A percentile compares a stretch with the other conserved stretches of the same genome.
Evolutionary conservation across 2,888 invertebrate genomes (phyloP).

Genomic region (Oxytorus armatus): DNA sequence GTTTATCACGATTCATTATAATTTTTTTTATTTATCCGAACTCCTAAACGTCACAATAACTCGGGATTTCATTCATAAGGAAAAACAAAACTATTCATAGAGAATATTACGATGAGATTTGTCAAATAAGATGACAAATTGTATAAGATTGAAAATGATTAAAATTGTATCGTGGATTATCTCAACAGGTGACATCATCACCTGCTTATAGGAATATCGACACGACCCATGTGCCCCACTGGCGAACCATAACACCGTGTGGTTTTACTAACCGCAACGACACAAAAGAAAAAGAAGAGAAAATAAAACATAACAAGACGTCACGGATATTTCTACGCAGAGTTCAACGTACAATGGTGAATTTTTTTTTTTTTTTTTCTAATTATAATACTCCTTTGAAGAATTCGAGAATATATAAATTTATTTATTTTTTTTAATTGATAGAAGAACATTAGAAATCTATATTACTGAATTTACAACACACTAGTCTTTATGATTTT

Average conservation of each 20-base stretch:
- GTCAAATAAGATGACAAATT: too few species aligned
- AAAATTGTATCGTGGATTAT: conserved; percentile 44
- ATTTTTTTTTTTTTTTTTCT: too few species aligned
- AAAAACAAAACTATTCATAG: too few species aligned
- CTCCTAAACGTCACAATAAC: too few species aligned
- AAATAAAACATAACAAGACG: conserved; percentile 1
- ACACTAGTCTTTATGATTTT: too few species aligned
- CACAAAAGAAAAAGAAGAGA: conserved; percentile 6
- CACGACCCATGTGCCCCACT: conserved; percentile 45
- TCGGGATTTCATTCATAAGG: too few species aligned
- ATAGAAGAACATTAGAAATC: too few species aligned
- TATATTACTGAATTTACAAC: too few species aligned
- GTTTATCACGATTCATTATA: conserved; percentile 34
- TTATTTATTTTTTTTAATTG: conserved; percentile 11
- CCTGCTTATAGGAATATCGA: conserved; percentile 45
- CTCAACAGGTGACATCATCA: conserved; percentile 65
- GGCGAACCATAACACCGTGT: conserved; percentile 47
- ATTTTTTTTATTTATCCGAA: neutral
- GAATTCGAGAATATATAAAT: conserved; percentile 24
- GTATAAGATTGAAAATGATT: conserved; percentile 1
- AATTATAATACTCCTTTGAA: conserved; percentile 21
- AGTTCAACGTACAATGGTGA: conserved; percentile 47
- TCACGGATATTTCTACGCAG: conserved; percentile 29
- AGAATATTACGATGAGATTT: neutral
- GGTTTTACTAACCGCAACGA: conserved; percentile 30